Base-by-base conservation (phyloP, 2,888 invertebrate genomes). In the Ganaspis brasiliensis region DNA sequence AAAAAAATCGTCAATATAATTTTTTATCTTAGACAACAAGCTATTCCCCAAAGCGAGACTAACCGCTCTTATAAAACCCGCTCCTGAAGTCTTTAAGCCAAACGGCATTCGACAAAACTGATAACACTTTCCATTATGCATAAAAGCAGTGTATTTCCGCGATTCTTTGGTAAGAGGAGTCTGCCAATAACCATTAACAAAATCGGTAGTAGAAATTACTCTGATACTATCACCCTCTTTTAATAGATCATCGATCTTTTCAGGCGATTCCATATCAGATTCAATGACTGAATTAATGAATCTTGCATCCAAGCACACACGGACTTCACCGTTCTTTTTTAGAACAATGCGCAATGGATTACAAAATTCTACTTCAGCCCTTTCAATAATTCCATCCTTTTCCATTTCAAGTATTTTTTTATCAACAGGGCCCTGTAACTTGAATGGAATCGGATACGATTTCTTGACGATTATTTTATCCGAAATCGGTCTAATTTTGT, bases 151-250 rank as follows among this genome's bases (percentile, higher is more conserved):
- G 63, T 37, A 72, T 40, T 76, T 59, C 52, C 63, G 12, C 8
- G 72, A 72, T n/a, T 72, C n/a, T 37, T 1, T 21, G 5, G 26
- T 31, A 1, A 63, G 16, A n/a, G n/a, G n/a, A n/a, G n/a, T n/a
- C n/a, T 56, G 40, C 72, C 74, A 74, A 16, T 63, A 63, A 1
- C 74, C 63, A 2, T 16, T 74, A 0, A 49, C 52, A 94, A 91
- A 59, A 94, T 89, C 52, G 93, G 92, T 81, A 93, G 90, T 56
- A 93, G 87, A 84, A 92, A 88, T n/a, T n/a, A n/a, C n/a, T n/a
- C n/a, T n/a, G n/a, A n/a, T n/a, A n/a, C n/a, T n/a, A n/a, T n/a
- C n/a, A n/a, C n/a, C n/a, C n/a, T 52, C 56, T 67, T 73, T 55
- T 9, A 73, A 35, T 19, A 52, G 16, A 24, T 71, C 57, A n/a